A percentile compares a stretch with the other conserved stretches of the same genome.
phyloP scores from a whole-genome alignment of 2,797 vertebrate species.

The Buphagus erythrorhynchus region DNA sequence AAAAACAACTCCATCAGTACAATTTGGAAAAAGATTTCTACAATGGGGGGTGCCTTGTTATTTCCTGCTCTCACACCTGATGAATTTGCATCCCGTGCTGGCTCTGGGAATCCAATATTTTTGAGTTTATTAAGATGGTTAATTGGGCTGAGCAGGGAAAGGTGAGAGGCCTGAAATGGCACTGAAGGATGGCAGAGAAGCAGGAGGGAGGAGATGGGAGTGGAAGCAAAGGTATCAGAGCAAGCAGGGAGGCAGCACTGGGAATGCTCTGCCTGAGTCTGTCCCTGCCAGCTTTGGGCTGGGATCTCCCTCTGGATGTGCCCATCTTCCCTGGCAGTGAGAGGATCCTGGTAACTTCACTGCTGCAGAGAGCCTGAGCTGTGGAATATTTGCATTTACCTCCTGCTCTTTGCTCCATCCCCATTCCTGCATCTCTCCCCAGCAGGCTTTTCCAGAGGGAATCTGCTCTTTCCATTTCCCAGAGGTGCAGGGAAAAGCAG shows the following conservation, averaged over 20 bases:
- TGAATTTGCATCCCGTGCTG: background rate
- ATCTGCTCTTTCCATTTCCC: background rate
- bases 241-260: background rate
- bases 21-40: background rate
- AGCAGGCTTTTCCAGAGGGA: background rate
- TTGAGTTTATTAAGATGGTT: background rate
- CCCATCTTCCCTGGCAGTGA: background rate
- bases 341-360: background rate
- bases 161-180: no score
- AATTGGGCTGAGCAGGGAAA: background rate
- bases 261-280: background rate
- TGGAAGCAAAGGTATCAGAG: background rate
- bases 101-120: background rate
- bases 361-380: background rate
- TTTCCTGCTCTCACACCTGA: background rate
- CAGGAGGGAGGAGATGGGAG: background rate
- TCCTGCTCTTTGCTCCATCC: background rate
- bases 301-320: background rate
- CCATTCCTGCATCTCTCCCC: background rate
- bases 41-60: slow-evolving; percentile 13
- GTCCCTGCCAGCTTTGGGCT: background rate
- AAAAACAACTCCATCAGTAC: background rate
- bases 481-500: background rate
- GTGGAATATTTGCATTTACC: background rate
- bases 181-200: background rate